Conservation (phyloP, 2,797 vertebrate genomes). For the Trematomus bernacchii region DNA sequence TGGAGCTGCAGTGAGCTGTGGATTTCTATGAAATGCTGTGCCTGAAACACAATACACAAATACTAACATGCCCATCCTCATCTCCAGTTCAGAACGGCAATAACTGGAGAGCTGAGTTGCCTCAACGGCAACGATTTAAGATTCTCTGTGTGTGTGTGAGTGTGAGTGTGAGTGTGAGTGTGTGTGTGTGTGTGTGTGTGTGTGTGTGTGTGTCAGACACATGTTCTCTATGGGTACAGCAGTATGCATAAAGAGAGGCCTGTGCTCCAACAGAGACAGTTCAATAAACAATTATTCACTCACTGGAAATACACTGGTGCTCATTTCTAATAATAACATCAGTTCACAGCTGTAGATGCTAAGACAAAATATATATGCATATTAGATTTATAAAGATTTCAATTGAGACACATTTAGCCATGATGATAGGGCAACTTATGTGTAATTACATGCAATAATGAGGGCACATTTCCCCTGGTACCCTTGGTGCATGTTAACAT, state of each 20-base stretch:
- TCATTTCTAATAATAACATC: constrained; percentile 50
- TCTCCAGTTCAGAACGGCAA: not conserved
- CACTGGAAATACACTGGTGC: constrained; percentile 40
- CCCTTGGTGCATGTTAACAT: not conserved
- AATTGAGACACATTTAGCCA: not conserved
- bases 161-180: not conserved
- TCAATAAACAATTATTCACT: constrained; percentile 71
- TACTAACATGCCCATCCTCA: not conserved
- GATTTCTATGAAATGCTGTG: not conserved
- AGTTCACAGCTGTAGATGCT: not conserved
- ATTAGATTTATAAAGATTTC: not conserved
- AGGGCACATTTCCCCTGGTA: constrained; percentile 4
- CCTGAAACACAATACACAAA: constrained; percentile 20
- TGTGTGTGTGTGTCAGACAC: constrained; percentile 14
- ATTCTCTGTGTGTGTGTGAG: constrained; percentile 30
- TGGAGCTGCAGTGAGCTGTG: constrained; percentile 23
- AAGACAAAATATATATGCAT: not conserved
- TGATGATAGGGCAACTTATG: not conserved
- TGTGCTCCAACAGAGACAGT: constrained; percentile 43
- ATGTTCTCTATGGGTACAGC: constrained; percentile 40
- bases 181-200: not conserved
- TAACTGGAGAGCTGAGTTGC: constrained; percentile 7
- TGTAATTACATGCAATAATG: not conserved
- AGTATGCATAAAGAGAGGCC: constrained; percentile 50
- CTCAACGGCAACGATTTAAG: constrained; percentile 19